Percentiles rank a stretch among this genome's conserved stretches.
phyloP scores from a whole-genome alignment of 1,140 invertebrate species.

The Drosophila pallidifrons region DNA sequence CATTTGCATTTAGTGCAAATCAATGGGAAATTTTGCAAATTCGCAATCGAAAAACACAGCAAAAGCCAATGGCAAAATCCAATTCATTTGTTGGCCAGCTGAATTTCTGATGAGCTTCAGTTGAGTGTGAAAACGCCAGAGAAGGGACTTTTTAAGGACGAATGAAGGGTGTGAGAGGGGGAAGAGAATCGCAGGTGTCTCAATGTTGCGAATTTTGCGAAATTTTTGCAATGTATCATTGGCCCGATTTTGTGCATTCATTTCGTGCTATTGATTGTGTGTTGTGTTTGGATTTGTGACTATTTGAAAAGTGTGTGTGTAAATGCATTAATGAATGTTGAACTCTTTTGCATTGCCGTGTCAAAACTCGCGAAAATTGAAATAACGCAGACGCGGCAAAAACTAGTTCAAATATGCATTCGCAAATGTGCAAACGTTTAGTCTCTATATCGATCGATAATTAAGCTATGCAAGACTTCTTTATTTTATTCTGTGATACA shows the following conservation, averaged over 20 bases:
- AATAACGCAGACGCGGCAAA: background rate
- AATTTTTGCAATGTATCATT: slow-evolving; percentile 58
- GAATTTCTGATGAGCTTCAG: slow-evolving; percentile 36
- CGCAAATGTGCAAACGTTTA: no score
- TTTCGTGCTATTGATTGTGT: slow-evolving; percentile 8
- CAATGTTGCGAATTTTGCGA: slow-evolving; percentile 52
- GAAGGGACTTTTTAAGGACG: slow-evolving; percentile 15
- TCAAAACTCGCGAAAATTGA: slow-evolving; percentile 20
- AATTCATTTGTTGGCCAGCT: slow-evolving; percentile 48
- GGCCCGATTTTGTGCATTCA: slow-evolving; percentile 40
- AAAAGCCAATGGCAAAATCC: slow-evolving; percentile 40
- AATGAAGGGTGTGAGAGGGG: background rate
- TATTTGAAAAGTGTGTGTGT: slow-evolving; percentile 41
- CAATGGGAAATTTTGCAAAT: slow-evolving; percentile 49
- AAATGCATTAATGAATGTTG: slow-evolving; percentile 76
- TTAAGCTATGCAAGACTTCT: no score
- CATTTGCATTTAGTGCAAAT: slow-evolving; percentile 55
- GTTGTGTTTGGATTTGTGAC: background rate
- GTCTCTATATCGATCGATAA: no score
- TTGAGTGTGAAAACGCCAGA: slow-evolving; percentile 8
- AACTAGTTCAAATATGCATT: background rate
- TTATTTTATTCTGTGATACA: no score
- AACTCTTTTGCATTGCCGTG: slow-evolving; percentile 46
- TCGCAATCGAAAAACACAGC: slow-evolving; percentile 16
- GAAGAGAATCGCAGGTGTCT: slow-evolving; percentile 25